Evolutionary conservation across 2,888 invertebrate genomes (phyloP).

Genomic region (Cheiracanthium punctorium): DNA sequence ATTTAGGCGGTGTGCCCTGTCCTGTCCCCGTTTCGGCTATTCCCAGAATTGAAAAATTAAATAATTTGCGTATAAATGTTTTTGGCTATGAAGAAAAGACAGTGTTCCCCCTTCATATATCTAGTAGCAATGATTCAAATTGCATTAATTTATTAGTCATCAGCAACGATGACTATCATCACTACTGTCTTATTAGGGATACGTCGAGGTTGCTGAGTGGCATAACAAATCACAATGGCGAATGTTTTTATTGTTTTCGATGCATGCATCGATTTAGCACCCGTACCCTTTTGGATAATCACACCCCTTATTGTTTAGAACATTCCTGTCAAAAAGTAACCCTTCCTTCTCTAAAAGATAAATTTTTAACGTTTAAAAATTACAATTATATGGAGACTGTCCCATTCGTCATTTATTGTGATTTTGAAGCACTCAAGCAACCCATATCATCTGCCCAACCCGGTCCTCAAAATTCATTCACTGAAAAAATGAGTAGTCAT

Average conservation of each 20-base stretch:
- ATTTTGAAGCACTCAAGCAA: constrained; percentile 13
- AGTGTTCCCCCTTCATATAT: background rate
- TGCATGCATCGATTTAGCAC: too few species aligned
- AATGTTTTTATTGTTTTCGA: too few species aligned
- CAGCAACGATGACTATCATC: background rate
- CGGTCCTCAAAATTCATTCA: too few species aligned
- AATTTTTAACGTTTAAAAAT: too few species aligned
- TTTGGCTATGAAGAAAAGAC: background rate
- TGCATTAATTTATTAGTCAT: background rate
- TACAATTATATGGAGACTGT: background rate
- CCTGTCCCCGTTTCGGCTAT: background rate
- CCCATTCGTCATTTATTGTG: constrained; percentile 2
- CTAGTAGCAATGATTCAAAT: background rate
- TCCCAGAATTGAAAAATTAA: background rate
- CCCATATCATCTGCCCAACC: too few species aligned
- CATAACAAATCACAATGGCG: too few species aligned
- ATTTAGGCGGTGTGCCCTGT: background rate
- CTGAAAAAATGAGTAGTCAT: background rate
- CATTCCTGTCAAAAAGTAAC: too few species aligned
- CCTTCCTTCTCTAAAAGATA: too few species aligned
- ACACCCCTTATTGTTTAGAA: too few species aligned
- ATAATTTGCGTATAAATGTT: background rate
- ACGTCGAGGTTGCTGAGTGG: too few species aligned
- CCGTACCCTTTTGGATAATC: too few species aligned
- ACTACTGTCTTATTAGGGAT: background rate